Percentiles rank a stretch among this genome's conserved stretches.
phyloP scores from a whole-genome alignment of 53 echinoderm and acorn worm genomes.

The Hippasteria phrygiana region DNA sequence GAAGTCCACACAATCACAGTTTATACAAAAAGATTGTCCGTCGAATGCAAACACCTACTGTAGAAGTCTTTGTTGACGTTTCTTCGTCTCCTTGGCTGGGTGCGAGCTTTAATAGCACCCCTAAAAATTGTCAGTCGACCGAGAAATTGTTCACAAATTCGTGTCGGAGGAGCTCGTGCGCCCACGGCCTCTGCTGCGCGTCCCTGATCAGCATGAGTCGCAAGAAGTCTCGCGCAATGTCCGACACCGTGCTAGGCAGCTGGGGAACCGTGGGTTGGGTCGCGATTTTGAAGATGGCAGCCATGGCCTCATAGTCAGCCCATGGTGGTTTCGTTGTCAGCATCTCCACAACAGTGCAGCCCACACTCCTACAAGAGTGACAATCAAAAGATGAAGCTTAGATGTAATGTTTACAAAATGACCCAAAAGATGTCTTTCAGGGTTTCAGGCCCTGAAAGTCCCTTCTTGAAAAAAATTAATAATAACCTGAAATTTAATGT shows the following conservation, averaged over 20 bases:
- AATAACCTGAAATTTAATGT: too few species aligned
- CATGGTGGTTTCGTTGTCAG: slow-evolving; percentile 96
- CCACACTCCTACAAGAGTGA: slow-evolving; percentile 83
- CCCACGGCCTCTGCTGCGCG: slow-evolving; percentile 80
- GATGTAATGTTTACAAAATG: background rate
- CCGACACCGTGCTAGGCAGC: slow-evolving; percentile 82
- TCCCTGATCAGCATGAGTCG: slow-evolving; percentile 71
- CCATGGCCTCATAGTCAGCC: slow-evolving; percentile 98
- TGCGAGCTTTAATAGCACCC: slow-evolving; percentile 59
- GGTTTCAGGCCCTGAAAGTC: too few species aligned
- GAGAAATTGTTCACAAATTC: slow-evolving; percentile 83
- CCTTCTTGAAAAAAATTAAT: too few species aligned
- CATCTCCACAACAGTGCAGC: slow-evolving; percentile 99
- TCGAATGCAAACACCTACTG: slow-evolving; percentile 76
- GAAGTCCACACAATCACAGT: background rate
- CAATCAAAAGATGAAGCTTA: background rate
- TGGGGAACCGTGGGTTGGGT: slow-evolving; percentile 83
- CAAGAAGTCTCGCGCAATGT: slow-evolving; percentile 80
- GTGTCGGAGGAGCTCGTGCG: slow-evolving; percentile 80
- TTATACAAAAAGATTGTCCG: slow-evolving; percentile 24
- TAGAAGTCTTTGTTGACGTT: slow-evolving; percentile 31
- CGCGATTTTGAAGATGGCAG: slow-evolving; percentile 98
- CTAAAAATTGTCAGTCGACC: slow-evolving; percentile 72
- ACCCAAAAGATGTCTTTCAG: too few species aligned
- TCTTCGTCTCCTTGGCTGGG: slow-evolving; percentile 50